phyloP scores from a whole-genome alignment of 2,797 vertebrate genomes.

The Pangasius krempfi region DNA sequence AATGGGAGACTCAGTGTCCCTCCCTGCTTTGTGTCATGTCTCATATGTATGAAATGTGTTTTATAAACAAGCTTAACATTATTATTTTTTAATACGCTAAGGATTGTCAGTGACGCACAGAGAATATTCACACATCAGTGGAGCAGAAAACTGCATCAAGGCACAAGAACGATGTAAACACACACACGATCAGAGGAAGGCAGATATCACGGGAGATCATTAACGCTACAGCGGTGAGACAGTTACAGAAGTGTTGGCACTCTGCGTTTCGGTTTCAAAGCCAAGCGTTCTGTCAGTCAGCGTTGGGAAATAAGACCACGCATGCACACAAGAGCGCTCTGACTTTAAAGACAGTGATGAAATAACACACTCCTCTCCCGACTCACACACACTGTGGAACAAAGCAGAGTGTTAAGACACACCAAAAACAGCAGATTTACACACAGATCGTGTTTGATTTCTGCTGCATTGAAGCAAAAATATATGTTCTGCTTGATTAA shows the following conservation, averaged over 20 bases:
- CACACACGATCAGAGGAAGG: neutral
- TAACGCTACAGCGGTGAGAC: neutral
- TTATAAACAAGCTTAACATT: neutral
- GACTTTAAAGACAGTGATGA: neutral
- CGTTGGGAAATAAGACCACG: neutral
- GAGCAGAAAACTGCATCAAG: neutral
- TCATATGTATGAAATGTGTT: neutral
- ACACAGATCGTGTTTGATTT: slow-evolving; percentile 24
- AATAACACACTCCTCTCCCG: slow-evolving; percentile 6
- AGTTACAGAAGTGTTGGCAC: neutral
- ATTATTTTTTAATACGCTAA: neutral
- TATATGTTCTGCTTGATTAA: slow-evolving; percentile 28
- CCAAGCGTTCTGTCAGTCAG: neutral
- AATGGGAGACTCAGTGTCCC: neutral
- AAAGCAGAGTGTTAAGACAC: slow-evolving; percentile 11
- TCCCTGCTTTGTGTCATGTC: neutral
- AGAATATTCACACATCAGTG: slow-evolving; percentile 16
- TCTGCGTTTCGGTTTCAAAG: neutral
- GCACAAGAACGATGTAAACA: neutral
- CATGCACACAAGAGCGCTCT: neutral
- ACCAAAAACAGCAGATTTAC: slow-evolving; percentile 33
- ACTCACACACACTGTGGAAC: slow-evolving; percentile 11
- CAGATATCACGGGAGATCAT: slow-evolving; percentile 21
- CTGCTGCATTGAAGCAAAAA: neutral
- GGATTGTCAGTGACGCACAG: neutral